Conservation (phyloP, 2,113 vertebrate species). For the Cricetomys ansorgei region DNA sequence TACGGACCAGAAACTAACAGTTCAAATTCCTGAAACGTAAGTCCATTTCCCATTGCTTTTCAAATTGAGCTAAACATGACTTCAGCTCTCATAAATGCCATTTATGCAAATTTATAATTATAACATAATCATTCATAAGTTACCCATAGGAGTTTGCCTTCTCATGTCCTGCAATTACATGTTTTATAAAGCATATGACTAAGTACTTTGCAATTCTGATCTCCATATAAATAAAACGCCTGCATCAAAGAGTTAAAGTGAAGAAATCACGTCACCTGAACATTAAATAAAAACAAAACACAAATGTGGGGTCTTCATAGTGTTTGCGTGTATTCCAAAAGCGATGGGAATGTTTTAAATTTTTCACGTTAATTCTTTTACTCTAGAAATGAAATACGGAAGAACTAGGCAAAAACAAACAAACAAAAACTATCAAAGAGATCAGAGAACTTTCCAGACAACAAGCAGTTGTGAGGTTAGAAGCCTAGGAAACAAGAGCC, state of each 20-base stretch:
- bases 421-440: background rate
- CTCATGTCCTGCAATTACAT: background rate
- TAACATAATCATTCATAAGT: background rate
- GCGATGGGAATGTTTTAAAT: background rate
- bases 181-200: background rate
- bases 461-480: background rate
- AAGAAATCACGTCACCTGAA: background rate
- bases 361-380: background rate
- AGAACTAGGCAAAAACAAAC: background rate
- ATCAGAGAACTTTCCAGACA: background rate
- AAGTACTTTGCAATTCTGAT: background rate
- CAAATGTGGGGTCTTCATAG: background rate
- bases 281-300: background rate
- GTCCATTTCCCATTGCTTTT: too few species aligned
- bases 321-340: background rate
- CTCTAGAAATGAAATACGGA: background rate
- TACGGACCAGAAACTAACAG: background rate
- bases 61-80: background rate
- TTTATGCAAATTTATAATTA: background rate
- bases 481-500: background rate
- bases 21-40: background rate
- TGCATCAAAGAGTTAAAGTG: background rate
- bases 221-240: background rate
- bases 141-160: background rate
- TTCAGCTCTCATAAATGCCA: too few species aligned